phyloP scores from a whole-genome alignment of 1,140 invertebrate genomes.

The Gryon sp. region DNA sequence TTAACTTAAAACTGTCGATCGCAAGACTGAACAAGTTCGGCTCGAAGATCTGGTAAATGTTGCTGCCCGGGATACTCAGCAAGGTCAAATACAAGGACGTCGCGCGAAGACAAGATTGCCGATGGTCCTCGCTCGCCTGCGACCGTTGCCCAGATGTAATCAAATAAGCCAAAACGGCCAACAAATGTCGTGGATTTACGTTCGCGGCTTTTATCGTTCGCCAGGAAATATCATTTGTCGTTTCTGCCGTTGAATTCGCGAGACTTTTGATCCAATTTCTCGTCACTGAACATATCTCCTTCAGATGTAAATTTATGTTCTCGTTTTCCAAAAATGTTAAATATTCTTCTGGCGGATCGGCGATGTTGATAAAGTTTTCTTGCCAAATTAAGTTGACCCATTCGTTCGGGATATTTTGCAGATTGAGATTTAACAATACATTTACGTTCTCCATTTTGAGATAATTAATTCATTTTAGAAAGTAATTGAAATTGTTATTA shows the following conservation, averaged over 20 bases:
- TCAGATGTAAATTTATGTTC: conserved; percentile 71
- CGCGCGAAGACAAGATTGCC: conserved; percentile 75
- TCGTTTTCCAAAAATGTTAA: conserved; percentile 74
- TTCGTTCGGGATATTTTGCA: too few species aligned
- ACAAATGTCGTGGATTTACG: conserved; percentile 77
- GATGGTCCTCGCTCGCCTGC: conserved; percentile 68
- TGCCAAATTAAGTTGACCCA: conserved; percentile 21
- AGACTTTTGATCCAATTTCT: conserved; percentile 68
- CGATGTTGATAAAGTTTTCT: conserved; percentile 76
- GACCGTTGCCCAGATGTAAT: conserved; percentile 77
- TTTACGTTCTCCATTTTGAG: too few species aligned
- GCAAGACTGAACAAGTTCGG: conserved; percentile 78
- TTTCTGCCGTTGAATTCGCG: conserved; percentile 53
- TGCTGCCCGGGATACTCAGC: conserved; percentile 80
- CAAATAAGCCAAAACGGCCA: conserved; percentile 80
- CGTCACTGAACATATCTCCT: conserved; percentile 61
- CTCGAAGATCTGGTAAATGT: conserved; percentile 82
- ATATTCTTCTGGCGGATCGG: conserved; percentile 77
- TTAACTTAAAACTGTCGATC: conserved; percentile 78
- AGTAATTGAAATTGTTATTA: too few species aligned
- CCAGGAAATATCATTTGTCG: too few species aligned
- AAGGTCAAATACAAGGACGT: conserved; percentile 79
- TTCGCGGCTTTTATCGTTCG: conserved; percentile 78
- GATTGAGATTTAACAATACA: too few species aligned
- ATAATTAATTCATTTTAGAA: too few species aligned